A percentile compares a stretch with the other conserved stretches of the same genome.
Evolutionary conservation across 2,888 invertebrate genomes (phyloP).

Genomic region (Caenorhabditis uteleia): DNA sequence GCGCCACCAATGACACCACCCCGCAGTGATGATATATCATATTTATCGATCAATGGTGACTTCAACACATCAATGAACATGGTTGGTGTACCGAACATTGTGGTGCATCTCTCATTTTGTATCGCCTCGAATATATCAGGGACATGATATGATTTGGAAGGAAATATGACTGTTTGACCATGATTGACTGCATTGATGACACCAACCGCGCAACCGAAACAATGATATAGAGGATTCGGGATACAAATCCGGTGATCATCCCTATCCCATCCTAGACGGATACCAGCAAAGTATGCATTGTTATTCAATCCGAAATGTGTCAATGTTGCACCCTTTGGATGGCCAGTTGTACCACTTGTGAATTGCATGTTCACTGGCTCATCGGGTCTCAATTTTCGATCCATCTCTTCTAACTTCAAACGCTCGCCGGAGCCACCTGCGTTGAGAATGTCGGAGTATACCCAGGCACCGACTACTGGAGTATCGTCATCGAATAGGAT

Average conservation of each 20-base stretch:
- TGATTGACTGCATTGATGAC: conserved; percentile 75
- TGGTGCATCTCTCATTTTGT: conserved; percentile 74
- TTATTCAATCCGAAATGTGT: conserved; percentile 80
- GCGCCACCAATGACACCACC: conserved; percentile 77
- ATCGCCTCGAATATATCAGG: conserved; percentile 77
- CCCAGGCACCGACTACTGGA: conserved; percentile 70
- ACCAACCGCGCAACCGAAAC: conserved; percentile 79
- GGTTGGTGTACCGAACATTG: conserved; percentile 72
- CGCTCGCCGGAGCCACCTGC: conserved; percentile 69
- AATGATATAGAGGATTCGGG: conserved; percentile 74
- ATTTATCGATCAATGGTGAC: conserved; percentile 68
- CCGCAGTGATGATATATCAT: conserved; percentile 66
- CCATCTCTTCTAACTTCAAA: conserved; percentile 71
- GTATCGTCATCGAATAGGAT: conserved; percentile 72
- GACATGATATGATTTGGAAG: conserved; percentile 74
- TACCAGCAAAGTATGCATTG: conserved; percentile 78
- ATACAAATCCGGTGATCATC: conserved; percentile 56
- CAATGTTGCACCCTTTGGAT: conserved; percentile 78
- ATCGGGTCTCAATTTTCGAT: conserved; percentile 76
- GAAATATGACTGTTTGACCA: conserved; percentile 70
- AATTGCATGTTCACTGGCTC: conserved; percentile 77
- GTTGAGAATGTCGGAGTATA: conserved; percentile 71
- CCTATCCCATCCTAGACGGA: conserved; percentile 70
- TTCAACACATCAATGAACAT: conserved; percentile 73
- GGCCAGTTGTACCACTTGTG: conserved; percentile 79